phyloP scores from a whole-genome alignment of 2,113 vertebrate genomes.

The Phrynocephalus versicolor region DNA sequence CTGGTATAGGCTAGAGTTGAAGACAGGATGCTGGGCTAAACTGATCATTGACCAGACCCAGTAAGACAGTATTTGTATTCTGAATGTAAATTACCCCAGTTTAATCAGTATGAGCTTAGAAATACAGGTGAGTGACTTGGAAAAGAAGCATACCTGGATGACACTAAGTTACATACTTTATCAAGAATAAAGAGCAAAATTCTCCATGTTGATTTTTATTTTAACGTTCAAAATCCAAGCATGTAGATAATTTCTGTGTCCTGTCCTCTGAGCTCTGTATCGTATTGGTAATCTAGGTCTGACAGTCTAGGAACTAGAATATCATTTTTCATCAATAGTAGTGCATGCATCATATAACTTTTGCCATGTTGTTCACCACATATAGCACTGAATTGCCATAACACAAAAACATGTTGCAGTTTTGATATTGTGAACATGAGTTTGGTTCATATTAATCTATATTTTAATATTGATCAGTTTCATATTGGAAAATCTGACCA shows the following conservation, averaged over 20 bases:
- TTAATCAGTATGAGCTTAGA: conserved; percentile 24
- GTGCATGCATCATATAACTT: neutral
- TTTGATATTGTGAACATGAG: neutral
- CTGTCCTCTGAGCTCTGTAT: neutral
- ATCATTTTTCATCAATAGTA: neutral
- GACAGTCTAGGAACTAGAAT: neutral
- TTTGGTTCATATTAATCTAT: neutral
- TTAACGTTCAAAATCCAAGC: neutral
- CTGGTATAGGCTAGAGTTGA: conserved; percentile 22
- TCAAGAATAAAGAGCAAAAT: neutral
- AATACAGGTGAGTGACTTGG: conserved; percentile 15
- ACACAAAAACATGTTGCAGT: neutral
- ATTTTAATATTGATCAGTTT: neutral
- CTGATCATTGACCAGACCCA: conserved; percentile 24
- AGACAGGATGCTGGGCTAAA: conserved; percentile 30
- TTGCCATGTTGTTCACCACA: neutral
- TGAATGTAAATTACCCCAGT: conserved; percentile 18
- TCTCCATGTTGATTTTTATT: conserved; percentile 12
- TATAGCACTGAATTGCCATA: neutral
- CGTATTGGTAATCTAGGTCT: neutral
- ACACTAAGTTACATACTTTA: conserved; percentile 4
- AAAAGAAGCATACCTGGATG: conserved; percentile 6
- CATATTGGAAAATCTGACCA: neutral
- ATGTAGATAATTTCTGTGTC: neutral
- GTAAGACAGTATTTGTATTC: conserved; percentile 31